Evolutionary conservation across 2,797 vertebrate species (phyloP), one percentile per base, ranked within the genome.

Genomic region (Pseudomugil gertrudae): DNA sequence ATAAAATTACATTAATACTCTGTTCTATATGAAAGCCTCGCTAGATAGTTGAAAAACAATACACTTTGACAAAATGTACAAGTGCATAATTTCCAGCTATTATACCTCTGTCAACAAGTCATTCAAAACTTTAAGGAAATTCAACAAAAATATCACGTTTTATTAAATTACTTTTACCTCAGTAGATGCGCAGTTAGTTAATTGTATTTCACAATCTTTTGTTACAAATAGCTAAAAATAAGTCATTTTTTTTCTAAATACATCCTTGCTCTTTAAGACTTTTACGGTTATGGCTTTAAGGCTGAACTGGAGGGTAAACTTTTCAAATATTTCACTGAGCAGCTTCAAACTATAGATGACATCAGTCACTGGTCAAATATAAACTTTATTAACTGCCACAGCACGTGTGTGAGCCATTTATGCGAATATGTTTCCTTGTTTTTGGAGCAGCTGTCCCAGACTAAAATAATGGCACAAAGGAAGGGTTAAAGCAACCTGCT

Each of bases 401-500:
- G 59, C n/a, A 63, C 51, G 47, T 0, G 17, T 47, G 68, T 1
- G 17, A 21, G 32, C 32, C 63, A 65, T 32, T 56, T 61, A 58
- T 26, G 52, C 63, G n/a, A 79, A 48, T 30, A 23, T 47, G 66
- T 62, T 72, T 80, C 59, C 63, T 69, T 85, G 76, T 75, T 80
- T 77, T 58, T 29, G 59, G 62, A 66, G 17, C 59, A 54, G 66
- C 52, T 74, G 54, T 30, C n/a, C 36, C 50, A 6, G 15, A 62
- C 23, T 14, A 32, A 26, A 23, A 35, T 5, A 11, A 57, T 56
- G 63, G 56, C 26, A 66, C 2, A 8, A 38, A 50, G 61, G 6
- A 65, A 68, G 86, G 74, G 77, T 85, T 69, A 78, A 65, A 81
- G 58, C 71, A 73, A 84, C 83, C 79, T 80, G 79, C 72, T 74